Base-by-base conservation (phyloP, 2,797 vertebrate genomes). In the Gymnocypris eckloni region DNA sequence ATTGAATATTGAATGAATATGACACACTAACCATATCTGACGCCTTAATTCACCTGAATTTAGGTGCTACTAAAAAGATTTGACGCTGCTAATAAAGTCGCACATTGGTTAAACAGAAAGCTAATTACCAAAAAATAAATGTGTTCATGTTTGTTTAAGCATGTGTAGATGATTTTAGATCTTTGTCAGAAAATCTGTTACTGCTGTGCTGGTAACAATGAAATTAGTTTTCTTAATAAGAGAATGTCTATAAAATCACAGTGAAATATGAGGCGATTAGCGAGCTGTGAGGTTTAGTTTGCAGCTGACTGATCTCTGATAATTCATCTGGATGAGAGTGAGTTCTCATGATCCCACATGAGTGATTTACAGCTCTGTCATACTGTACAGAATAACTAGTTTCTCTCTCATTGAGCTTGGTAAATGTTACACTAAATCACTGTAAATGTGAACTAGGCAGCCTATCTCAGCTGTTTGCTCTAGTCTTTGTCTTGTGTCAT, bases 291-390 rank as follows among this genome's bases (percentile, higher is more conserved):
- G 16, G 54, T 75, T 66, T 59, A 61, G 41, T 73, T 75, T 61
- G 56, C 28, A 66, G 54, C n/a, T 50, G 56, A 39, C 82, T 75
- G 43, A 75, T 76, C 43, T 75, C 39, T 28, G 69, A 75, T 66
- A n/a, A 75, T 12, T 72, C 22, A 48, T 67, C 64, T 73, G 28
- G 64, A 73, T 25, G 41, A 48, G 67, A 41, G 66, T 37, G 66
- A 39, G 52, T 71, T n/a, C 45, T 79, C 59, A 2, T 70, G 64
- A 69, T 56, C 33, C 64, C 37, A 33, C 16, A 64, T 43, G 10
- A 79, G 54, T 79, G 54, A 70, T 73, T 71, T 77, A 67, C 82
- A 84, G 22, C 33, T 41, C 22, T 43, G 33, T 61, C 54, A 18
- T 54, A 54, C 37, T 81, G 37, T 72, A 45, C 69, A 64, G 25